Evolutionary conservation across 2,888 invertebrate genomes (phyloP).

Genomic region (Syrista parreyssii): DNA sequence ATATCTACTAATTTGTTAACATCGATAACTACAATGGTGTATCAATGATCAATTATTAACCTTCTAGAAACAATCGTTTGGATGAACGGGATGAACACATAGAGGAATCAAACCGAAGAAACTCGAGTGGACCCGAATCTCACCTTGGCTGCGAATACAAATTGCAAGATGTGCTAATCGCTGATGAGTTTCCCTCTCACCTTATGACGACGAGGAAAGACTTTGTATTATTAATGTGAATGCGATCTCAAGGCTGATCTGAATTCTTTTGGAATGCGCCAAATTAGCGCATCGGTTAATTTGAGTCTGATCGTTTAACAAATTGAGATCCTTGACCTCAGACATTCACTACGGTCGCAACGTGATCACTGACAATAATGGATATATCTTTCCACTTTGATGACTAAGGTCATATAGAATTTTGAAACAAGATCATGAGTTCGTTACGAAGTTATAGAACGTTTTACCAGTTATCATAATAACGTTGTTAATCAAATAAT

Average conservation of each 20-base stretch:
- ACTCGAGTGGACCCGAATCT: background rate
- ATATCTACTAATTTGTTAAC: background rate
- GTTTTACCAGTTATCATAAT: background rate
- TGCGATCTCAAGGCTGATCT: background rate
- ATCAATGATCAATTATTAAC: background rate
- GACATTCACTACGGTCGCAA: background rate
- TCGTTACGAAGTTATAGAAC: background rate
- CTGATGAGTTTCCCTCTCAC: background rate
- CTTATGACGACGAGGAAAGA: background rate
- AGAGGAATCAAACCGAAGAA: background rate
- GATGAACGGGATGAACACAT: background rate
- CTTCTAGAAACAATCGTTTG: background rate
- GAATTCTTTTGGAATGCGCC: background rate
- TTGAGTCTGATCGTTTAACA: background rate
- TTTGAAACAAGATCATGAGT: background rate
- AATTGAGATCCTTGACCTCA: background rate
- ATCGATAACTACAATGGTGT: background rate
- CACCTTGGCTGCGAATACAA: background rate
- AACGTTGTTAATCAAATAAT: background rate
- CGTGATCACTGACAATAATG: background rate
- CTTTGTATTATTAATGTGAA: background rate
- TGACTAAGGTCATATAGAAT: background rate
- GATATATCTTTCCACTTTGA: background rate
- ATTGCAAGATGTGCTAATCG: background rate
- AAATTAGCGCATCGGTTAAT: background rate